These are phyloP conservation scores for Lethenteron camtschaticum DNA, from an alignment of 2,113 vertebrate species.

Conservation along the genomic window DNA sequence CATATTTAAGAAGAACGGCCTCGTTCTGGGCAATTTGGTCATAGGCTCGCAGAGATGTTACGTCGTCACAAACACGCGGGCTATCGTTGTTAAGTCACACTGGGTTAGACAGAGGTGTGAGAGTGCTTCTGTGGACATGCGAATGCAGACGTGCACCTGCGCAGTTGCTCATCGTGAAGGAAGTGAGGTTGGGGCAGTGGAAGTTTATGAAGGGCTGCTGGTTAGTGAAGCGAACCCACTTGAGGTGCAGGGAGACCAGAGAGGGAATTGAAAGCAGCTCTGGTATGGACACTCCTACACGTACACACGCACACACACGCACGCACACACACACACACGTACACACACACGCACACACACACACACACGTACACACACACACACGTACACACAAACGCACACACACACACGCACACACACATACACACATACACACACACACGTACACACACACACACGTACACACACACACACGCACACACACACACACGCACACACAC, in stretches of 20 bases:
- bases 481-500: too few relatives aligned
- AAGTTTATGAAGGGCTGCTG: slow-evolving; percentile 98
- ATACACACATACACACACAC: too few relatives aligned
- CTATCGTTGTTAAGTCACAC: background rate
- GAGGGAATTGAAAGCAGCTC: slow-evolving; percentile 96
- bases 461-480: too few relatives aligned
- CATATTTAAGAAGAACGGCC: background rate
- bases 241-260: slow-evolving; percentile 86
- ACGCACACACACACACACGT: too few relatives aligned
- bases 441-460: too few relatives aligned
- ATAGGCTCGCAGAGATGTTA: background rate
- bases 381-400: too few relatives aligned
- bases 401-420: too few relatives aligned
- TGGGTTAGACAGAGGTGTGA: background rate
- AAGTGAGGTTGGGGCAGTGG: slow-evolving; percentile 79
- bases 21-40: background rate
- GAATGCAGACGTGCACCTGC: slow-evolving; percentile 29
- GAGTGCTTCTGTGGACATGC: background rate
- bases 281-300: slow-evolving; percentile 77
- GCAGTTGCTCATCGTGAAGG: slow-evolving; percentile 97
- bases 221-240: slow-evolving; percentile 96
- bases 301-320: too few relatives aligned
- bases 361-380: too few relatives aligned
- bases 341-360: too few relatives aligned
- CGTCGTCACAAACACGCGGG: background rate